Base-by-base conservation (phyloP, 2,113 vertebrate species). In the Tapirus terrestris region DNA sequence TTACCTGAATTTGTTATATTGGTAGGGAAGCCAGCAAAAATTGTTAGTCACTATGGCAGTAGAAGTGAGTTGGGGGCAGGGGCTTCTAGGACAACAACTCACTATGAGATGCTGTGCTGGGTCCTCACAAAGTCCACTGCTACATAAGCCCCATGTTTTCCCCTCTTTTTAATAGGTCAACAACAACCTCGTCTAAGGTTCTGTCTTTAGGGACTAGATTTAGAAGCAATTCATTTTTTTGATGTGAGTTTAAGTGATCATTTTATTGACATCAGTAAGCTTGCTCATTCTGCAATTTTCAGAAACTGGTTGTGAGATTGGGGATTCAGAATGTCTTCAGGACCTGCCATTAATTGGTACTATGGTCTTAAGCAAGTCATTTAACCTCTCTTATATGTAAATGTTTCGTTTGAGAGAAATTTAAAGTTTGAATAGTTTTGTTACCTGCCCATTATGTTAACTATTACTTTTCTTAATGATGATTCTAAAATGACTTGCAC, bases 401-500 rank as follows among this genome's bases (percentile, higher is more conserved):
- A 96, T 87, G 8, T 90, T 88, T 89, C 83, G 95, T 89, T 76
- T 96, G 65, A 88, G 83, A 86, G 61, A 96, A 90, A 94, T 82
- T 80, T 84, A 90, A 96, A 80, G 68, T 45, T 72, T 68, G 61
- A 79, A 77, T 97, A 87, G 77, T 97, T 94, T 92, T 81, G 18
- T 82, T 96, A 95, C 48, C 68, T 89, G 39, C 25, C 11, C 29
- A 88, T 96, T 96, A 73, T 4, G 0, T 92, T 77, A 77, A 18
- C 75, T 96, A 73, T 92, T 96, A n/a, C 68, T 84, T 97, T 96
- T 84, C 77, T 72, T 85, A 94, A 88, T 88, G 36, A 87, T 84
- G 27, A 83, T n/a, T 96, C 27, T 77, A 58, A 97, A 96, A 89
- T 89, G 39, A 73, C 48, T 87, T 65, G 2, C 36, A 53, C 39